Evolutionary conservation across 1,140 invertebrate genomes (phyloP), one percentile per base, ranked within the genome.

Genomic region (Rhagoletis zephyria): DNA sequence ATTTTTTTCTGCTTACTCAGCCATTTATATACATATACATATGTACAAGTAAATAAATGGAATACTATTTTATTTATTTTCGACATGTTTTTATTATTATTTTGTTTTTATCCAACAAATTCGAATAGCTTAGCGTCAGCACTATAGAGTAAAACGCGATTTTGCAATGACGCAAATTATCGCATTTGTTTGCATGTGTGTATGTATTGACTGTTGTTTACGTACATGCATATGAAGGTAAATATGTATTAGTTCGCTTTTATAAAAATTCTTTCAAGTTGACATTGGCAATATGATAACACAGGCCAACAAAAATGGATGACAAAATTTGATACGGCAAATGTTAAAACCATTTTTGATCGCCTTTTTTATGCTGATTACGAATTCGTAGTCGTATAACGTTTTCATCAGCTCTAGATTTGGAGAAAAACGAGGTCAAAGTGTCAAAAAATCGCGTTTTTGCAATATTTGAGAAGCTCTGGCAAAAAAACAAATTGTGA

Each of bases 91-190:
- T n/a, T n/a, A n/a, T n/a, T n/a, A n/a, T n/a, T n/a, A n/a, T n/a
- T n/a, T n/a, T 30, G 19, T 60, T 60, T 60, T 60, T 60, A 12
- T 67, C 42, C 65, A 67, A 16, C 42, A 30, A 42, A 67, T 67
- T 67, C 42, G n/a, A 67, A 67, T 12, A 67, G 65, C 65, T 10
- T 10, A 30, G 10, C 19, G 65, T 67, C 65, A 67, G 65, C 65
- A 30, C 12, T 67, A 42, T 67, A 60, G 59, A 67, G 42, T n/a
- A 67, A 40, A 67, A 40, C 65, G 1, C 30, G 42, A 40, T 60
- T 60, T 64, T 67, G 65, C 65, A 67, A 67, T 67, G 65, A 67
- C 65, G 65, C 19, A 67, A 67, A 67, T 67, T 67, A 30, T 30
- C 65, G 30, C 65, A 67, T 67, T 67, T 67, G 42, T 30, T 30